These are phyloP conservation scores for Papilio protenor DNA, from an alignment of 2,888 invertebrate genomes.

Conservation along the genomic window DNA sequence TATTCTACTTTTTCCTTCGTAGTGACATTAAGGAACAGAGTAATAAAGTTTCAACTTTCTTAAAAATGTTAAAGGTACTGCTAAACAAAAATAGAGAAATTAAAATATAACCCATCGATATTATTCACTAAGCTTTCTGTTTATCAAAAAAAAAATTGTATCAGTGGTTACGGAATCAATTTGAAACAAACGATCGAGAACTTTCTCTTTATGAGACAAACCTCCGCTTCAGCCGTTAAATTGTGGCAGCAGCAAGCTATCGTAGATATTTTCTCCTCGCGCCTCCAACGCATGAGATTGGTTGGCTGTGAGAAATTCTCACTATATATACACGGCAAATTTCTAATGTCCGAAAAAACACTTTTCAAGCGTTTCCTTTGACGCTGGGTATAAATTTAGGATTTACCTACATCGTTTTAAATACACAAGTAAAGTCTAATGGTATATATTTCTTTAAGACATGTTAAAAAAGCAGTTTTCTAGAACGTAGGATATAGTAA, in stretches of 20 bases:
- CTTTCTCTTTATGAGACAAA: neutral
- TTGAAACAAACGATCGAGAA: neutral
- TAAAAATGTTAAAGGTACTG: too few relatives aligned
- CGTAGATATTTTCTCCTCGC: slow-evolving; percentile 47
- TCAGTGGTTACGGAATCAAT: neutral
- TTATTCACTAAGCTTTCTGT: too few relatives aligned
- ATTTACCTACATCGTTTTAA: too few relatives aligned
- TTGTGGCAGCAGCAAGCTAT: slow-evolving; percentile 26
- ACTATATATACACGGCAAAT: slow-evolving; percentile 24
- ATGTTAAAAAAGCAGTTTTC: neutral
- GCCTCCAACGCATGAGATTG: slow-evolving; percentile 48
- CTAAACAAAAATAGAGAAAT: too few relatives aligned
- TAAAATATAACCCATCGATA: too few relatives aligned
- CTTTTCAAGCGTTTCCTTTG: too few relatives aligned
- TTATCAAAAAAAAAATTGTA: too few relatives aligned
- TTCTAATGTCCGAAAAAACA: slow-evolving; percentile 1
- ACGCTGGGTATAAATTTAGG: too few relatives aligned
- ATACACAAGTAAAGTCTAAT: too few relatives aligned
- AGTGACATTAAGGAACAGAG: neutral
- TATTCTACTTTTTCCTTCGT: neutral
- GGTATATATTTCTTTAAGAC: neutral
- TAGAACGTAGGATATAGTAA: neutral
- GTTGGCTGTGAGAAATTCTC: slow-evolving; percentile 43
- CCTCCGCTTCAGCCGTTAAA: neutral
- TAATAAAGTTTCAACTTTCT: neutral